Conservation (phyloP, 2,113 vertebrate genomes). For the Nothobranchius furzeri region DNA sequence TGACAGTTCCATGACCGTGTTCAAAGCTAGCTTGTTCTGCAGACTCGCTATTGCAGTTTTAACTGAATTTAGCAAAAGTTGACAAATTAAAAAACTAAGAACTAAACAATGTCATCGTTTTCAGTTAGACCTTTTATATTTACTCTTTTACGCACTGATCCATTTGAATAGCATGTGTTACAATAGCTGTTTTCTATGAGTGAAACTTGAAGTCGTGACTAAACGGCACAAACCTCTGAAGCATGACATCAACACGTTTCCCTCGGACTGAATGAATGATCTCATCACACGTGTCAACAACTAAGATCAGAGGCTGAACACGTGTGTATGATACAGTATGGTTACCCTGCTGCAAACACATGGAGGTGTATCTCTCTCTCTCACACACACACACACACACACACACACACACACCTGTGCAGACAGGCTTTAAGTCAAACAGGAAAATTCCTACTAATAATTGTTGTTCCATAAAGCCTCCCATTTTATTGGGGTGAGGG, state of each 20-base stretch:
- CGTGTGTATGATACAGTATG: neutral
- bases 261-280: conserved; percentile 10
- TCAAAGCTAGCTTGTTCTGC: too few species aligned
- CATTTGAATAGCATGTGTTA: rapidly evolving
- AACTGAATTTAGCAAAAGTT: neutral
- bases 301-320: conserved; percentile 10
- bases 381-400: neutral
- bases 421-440: neutral
- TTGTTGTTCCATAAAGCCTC: neutral
- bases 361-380: neutral
- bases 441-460: neutral
- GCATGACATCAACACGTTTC: conserved; percentile 12
- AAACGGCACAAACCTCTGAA: conserved; percentile 4
- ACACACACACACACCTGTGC: conserved; percentile 1
- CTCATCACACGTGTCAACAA: conserved; percentile 5
- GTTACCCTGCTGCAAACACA: neutral
- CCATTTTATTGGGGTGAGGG: neutral
- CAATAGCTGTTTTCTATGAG: conserved; percentile 4
- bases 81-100: neutral
- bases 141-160: neutral
- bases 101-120: neutral
- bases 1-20: too few species aligned
- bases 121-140: neutral
- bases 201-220: conserved; percentile 8
- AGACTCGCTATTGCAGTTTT: too few species aligned